These are phyloP conservation scores for Cataglyphis cursor DNA, from an alignment of 2,888 invertebrate genomes.

Conservation along the genomic window DNA sequence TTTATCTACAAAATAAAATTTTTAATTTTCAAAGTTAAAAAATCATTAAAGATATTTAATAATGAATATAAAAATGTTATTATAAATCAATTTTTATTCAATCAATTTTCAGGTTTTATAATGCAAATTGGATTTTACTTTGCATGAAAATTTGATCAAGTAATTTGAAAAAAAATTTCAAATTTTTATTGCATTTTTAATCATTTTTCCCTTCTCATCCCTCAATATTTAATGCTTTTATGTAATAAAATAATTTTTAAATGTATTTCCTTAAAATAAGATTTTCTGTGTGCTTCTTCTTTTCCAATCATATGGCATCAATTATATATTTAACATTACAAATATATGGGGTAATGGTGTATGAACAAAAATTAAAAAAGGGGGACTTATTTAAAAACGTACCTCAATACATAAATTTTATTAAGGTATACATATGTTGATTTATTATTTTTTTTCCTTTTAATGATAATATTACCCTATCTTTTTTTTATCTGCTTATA, in stretches of 20 bases:
- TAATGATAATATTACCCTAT: conserved; percentile 85
- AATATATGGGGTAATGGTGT: conserved; percentile 34
- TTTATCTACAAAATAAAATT: not conserved
- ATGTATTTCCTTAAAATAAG: not conserved
- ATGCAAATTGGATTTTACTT: not conserved
- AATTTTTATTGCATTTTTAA: conserved; percentile 9
- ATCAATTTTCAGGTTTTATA: not conserved
- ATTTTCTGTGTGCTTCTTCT: not conserved
- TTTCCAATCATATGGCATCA: not conserved
- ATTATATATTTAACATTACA: conserved; percentile 26
- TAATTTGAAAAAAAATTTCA: not conserved
- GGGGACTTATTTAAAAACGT: conserved; percentile 85
- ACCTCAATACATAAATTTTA: conserved; percentile 87
- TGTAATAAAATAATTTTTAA: conserved; percentile 7
- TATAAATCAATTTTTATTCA: not conserved
- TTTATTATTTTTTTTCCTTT: conserved; percentile 84
- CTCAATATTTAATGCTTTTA: not conserved
- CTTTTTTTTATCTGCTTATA: conserved; percentile 78
- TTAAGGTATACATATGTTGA: conserved; percentile 86
- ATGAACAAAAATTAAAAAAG: conserved; percentile 71
- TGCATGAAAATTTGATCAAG: not conserved
- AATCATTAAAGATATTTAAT: not conserved
- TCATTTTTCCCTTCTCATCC: not conserved
- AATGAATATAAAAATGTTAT: not conserved
- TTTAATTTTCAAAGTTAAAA: not conserved